Evolutionary conservation across 2,888 invertebrate species (phyloP).

Genomic region (Ypsolopha scabrella): DNA sequence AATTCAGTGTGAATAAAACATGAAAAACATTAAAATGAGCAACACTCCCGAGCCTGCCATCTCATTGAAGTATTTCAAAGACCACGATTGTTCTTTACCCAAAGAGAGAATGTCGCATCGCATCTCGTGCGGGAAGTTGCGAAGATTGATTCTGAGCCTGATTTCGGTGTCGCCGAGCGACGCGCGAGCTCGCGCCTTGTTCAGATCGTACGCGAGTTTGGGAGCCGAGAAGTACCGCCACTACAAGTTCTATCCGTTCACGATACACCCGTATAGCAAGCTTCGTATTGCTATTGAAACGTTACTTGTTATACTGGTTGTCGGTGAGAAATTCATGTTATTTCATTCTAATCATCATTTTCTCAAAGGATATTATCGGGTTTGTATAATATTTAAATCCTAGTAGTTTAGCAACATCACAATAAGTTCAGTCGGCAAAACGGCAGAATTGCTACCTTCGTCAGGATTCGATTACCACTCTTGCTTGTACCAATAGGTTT

Average conservation of each 20-base stretch:
- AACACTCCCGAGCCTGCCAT: background rate
- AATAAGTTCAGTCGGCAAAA: no score
- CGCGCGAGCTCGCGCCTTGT: constrained; percentile 30
- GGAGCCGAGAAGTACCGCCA: constrained; percentile 32
- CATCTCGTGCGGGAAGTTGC: constrained; percentile 16
- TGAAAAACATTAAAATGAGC: no score
- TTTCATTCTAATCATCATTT: no score
- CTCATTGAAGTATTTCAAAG: constrained; percentile 25
- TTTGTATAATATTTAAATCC: no score
- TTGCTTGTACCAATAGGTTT: no score
- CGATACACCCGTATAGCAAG: constrained; percentile 38
- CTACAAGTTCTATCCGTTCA: constrained; percentile 19
- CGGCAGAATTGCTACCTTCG: no score
- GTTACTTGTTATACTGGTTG: constrained; percentile 15
- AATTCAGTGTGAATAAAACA: no score
- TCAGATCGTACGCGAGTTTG: constrained; percentile 32
- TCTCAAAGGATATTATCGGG: no score
- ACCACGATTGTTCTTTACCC: constrained; percentile 30
- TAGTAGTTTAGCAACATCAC: no score
- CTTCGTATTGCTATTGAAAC: constrained; percentile 27
- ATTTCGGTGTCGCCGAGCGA: constrained; percentile 25
- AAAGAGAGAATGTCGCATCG: constrained; percentile 17
- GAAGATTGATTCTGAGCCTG: constrained; percentile 18
- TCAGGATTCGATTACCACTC: no score
- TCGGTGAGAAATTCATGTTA: constrained; percentile 1